Conservation (phyloP, 2,113 vertebrate genomes). For the Lasiurus borealis region DNA sequence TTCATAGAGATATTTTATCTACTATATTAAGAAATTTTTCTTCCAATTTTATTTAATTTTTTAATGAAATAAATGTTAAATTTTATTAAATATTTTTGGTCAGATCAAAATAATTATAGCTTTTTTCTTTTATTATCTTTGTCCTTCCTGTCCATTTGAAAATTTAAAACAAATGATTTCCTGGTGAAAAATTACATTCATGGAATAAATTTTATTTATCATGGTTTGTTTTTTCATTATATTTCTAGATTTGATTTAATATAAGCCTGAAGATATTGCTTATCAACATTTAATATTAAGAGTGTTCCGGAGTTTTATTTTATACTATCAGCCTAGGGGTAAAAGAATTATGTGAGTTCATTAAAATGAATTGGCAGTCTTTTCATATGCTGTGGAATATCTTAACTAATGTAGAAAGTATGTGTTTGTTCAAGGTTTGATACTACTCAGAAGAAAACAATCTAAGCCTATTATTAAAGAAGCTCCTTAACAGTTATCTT, state of each 20-base stretch:
- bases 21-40: not conserved
- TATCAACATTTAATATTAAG: not conserved
- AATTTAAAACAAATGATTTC: constrained; percentile 7
- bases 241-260: constrained; percentile 31
- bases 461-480: not conserved
- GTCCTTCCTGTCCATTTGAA: not conserved
- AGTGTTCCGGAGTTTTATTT: not conserved
- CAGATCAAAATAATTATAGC: not conserved
- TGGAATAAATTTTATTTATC: constrained; percentile 5
- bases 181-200: not conserved
- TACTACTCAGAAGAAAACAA: not conserved
- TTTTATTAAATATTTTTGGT: not conserved
- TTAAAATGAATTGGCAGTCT: constrained; percentile 1
- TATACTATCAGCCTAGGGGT: not conserved
- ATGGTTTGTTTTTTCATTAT: not conserved
- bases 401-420: not conserved
- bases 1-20: not conserved
- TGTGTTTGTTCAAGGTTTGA: not conserved
- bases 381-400: not conserved
- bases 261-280: not conserved
- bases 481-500: not conserved
- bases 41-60: not conserved
- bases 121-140: constrained; percentile 38
- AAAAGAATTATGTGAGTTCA: not conserved
- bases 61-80: not conserved